Evolutionary conservation across 2,113 vertebrate genomes (phyloP).

Genomic region (Protomyctophum bolini): DNA sequence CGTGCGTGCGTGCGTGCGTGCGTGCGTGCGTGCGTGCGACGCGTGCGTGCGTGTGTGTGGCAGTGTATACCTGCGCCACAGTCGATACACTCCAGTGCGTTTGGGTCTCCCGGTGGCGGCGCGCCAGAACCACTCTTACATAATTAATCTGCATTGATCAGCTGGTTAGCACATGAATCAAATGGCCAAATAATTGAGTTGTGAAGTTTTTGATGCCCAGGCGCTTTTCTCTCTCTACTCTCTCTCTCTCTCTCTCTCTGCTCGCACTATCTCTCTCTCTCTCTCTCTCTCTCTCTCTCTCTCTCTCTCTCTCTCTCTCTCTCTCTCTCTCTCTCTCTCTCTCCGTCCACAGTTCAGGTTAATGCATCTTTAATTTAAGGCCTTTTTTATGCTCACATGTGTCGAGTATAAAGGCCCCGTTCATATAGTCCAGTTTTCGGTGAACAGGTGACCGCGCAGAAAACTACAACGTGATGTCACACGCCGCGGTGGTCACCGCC

Average conservation of each 20-base stretch:
- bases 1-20: too few species aligned
- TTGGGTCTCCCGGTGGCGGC: conserved; percentile 81
- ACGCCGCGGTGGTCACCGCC: too few species aligned
- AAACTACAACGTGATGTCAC: too few species aligned
- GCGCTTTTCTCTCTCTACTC: conserved; percentile 5
- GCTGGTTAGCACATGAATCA: conserved; percentile 88
- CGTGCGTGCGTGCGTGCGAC: not conserved
- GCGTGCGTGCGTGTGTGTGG: not conserved
- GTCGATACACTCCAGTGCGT: not conserved
- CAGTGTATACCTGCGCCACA: conserved; percentile 55
- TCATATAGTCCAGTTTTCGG: too few species aligned
- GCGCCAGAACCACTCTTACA: conserved; percentile 88
- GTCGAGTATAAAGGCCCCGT: too few species aligned
- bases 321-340: not conserved
- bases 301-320: conserved; percentile 2
- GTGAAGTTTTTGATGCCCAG: conserved; percentile 72
- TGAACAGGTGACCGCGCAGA: too few species aligned
- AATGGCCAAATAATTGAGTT: conserved; percentile 86
- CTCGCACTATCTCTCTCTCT: not conserved
- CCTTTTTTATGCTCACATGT: too few species aligned
- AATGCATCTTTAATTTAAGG: not conserved
- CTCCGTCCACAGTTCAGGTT: not conserved
- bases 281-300: conserved; percentile 1
- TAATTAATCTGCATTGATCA: conserved; percentile 93
- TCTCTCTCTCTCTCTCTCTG: not conserved